phyloP scores from a whole-genome alignment of 1,140 invertebrate genomes.

The Zaprionus inermis region DNA sequence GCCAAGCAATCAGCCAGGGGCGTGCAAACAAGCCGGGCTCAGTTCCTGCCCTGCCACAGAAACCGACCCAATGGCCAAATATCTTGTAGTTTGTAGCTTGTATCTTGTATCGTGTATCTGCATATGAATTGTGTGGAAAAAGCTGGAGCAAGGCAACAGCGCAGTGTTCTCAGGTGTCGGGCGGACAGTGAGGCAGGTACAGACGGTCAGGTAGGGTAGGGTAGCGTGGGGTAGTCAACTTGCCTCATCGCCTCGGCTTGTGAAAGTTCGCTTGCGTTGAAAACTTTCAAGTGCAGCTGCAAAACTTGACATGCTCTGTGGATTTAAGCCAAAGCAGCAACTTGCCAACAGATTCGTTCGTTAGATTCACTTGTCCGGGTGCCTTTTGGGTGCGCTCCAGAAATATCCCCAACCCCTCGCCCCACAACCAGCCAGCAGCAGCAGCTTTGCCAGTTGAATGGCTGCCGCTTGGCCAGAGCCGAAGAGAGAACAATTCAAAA shows the following conservation, averaged over 20 bases:
- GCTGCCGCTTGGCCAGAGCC: not conserved
- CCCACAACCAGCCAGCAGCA: too few species aligned
- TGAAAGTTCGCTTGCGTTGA: slow-evolving; percentile 58
- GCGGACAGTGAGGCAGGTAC: not conserved
- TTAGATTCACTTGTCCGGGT: slow-evolving; percentile 51
- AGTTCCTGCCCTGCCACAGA: not conserved
- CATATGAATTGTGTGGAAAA: slow-evolving; percentile 2
- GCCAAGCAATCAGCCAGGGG: slow-evolving; percentile 15
- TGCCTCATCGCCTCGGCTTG: slow-evolving; percentile 30
- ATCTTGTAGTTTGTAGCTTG: not conserved
- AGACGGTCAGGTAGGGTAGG: not conserved
- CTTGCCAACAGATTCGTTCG: slow-evolving; percentile 66
- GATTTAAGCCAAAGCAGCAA: slow-evolving; percentile 23
- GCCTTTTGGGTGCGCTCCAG: not conserved
- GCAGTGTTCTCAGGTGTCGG: slow-evolving; percentile 32
- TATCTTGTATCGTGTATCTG: slow-evolving; percentile 21
- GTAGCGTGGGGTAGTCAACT: too few species aligned
- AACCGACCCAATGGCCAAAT: slow-evolving; percentile 38
- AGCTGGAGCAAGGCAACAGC: not conserved
- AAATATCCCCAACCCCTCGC: too few species aligned
- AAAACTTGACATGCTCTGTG: slow-evolving; percentile 50
- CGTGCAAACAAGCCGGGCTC: slow-evolving; percentile 9
- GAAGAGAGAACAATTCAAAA: slow-evolving; percentile 12
- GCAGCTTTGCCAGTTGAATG: slow-evolving; percentile 1
- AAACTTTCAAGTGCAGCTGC: slow-evolving; percentile 72